Evolutionary conservation across 23 tunicate genomes (phyloP).

Genomic region (Styela clava): DNA sequence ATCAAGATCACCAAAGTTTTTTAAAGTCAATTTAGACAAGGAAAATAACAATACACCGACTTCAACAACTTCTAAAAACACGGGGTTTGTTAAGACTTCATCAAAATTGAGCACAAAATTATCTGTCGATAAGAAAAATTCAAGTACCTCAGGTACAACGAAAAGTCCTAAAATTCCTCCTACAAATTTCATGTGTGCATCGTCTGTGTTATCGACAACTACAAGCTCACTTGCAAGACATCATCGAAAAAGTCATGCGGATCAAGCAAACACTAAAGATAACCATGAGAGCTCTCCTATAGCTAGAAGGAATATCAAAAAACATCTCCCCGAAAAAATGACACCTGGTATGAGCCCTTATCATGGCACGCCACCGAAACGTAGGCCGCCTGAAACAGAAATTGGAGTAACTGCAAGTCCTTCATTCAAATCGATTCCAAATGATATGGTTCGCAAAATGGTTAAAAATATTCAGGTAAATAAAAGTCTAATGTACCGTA

Average conservation of each 20-base stretch:
- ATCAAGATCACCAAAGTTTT: neutral
- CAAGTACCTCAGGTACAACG: neutral
- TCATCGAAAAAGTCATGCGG: neutral
- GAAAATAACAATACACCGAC: conserved; percentile 1
- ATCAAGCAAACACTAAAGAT: neutral
- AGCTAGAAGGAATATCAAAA: neutral
- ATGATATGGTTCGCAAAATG: conserved; percentile 46
- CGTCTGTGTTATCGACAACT: neutral
- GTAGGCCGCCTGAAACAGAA: neutral
- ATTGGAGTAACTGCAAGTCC: conserved; percentile 29
- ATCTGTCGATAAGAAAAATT: neutral
- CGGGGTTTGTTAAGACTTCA: neutral
- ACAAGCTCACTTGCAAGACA: conserved; percentile 1
- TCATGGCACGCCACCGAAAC: conserved; percentile 1
- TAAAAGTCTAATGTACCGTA: neutral
- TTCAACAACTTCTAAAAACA: neutral
- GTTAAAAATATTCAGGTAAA: conserved; percentile 57
- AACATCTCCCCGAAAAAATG: neutral
- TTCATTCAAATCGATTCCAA: conserved; percentile 48
- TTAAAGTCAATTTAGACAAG: neutral
- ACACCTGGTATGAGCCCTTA: neutral
- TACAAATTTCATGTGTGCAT: neutral
- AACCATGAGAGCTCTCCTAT: neutral
- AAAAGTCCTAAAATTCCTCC: neutral
- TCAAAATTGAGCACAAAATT: neutral